These are phyloP conservation scores for Drosophila niveifrons DNA, from an alignment of 2,888 invertebrate species.

Conservation along the genomic window DNA sequence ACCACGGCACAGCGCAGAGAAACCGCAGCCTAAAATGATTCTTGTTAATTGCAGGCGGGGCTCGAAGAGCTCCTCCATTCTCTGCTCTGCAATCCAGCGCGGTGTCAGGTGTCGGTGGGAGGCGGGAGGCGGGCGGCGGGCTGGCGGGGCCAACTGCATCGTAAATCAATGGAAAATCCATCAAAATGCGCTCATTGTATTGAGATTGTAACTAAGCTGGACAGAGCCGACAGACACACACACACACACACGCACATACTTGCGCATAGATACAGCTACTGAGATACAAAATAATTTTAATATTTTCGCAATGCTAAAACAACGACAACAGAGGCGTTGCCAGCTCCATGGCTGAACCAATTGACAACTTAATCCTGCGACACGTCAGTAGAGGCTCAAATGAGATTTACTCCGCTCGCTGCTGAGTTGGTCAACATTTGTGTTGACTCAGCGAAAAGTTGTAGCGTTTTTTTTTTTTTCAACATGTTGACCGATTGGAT, in stretches of 20 bases:
- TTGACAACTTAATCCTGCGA: conserved; percentile 82
- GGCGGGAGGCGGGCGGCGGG: neutral
- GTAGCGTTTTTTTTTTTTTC: conserved; percentile 76
- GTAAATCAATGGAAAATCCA: conserved; percentile 81
- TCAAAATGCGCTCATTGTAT: conserved; percentile 77
- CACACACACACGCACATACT: conserved; percentile 25
- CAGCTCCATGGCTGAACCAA: conserved; percentile 57
- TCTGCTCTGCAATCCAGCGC: neutral
- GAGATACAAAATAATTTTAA: conserved; percentile 71
- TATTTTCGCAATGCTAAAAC: conserved; percentile 70
- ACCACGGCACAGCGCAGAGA: conserved; percentile 25
- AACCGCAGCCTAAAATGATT: conserved; percentile 57
- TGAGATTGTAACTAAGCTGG: conserved; percentile 74
- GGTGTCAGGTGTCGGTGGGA: neutral
- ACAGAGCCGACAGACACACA: conserved; percentile 24
- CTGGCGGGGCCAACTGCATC: conserved; percentile 47
- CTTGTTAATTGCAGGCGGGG: conserved; percentile 68
- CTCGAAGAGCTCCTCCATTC: conserved; percentile 4
- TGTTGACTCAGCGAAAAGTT: conserved; percentile 76
- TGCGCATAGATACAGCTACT: neutral
- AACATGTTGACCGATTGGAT: conserved; percentile 28
- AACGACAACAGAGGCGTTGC: conserved; percentile 14
- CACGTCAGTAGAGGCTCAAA: conserved; percentile 80
- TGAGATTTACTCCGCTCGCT: conserved; percentile 75
- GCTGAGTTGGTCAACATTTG: conserved; percentile 55